Evolutionary conservation across 2,113 vertebrate species (phyloP).

Genomic region (Chrysochloris asiatica): DNA sequence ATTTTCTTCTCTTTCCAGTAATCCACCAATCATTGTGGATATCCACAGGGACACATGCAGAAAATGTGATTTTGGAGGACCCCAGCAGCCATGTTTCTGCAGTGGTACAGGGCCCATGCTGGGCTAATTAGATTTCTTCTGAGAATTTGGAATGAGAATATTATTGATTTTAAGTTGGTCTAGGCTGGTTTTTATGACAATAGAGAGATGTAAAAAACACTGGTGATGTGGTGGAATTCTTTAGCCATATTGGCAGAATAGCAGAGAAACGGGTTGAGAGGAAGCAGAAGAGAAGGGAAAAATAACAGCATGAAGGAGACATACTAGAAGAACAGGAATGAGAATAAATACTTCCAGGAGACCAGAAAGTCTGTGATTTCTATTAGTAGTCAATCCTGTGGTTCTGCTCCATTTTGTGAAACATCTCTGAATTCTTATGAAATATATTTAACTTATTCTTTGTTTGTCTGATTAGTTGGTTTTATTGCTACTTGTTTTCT

Average conservation of each 20-base stretch:
- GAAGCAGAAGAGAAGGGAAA: neutral
- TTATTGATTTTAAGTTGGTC: neutral
- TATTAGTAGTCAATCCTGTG: neutral
- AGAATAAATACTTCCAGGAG: neutral
- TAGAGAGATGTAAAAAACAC: neutral
- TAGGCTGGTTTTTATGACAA: neutral
- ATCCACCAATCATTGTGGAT: slow-evolving; percentile 52
- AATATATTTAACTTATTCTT: neutral
- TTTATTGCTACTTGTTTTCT: neutral
- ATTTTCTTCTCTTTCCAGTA: slow-evolving; percentile 38
- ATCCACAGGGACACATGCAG: slow-evolving; percentile 39
- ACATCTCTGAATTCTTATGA: neutral
- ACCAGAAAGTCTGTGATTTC: neutral
- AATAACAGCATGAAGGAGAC: neutral
- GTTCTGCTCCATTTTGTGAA: neutral
- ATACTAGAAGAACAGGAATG: neutral
- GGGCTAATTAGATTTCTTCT: slow-evolving; percentile 32
- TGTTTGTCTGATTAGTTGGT: neutral
- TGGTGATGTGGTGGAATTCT: neutral
- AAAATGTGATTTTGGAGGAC: slow-evolving; percentile 53
- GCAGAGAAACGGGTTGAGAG: neutral
- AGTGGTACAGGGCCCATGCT: neutral
- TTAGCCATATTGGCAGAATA: neutral
- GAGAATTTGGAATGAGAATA: slow-evolving; percentile 32
- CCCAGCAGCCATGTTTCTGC: slow-evolving; percentile 10